Evolutionary conservation across 2,888 invertebrate genomes (phyloP), one percentile per base, ranked within the genome.

Genomic region (Stomorhina lunata): DNA sequence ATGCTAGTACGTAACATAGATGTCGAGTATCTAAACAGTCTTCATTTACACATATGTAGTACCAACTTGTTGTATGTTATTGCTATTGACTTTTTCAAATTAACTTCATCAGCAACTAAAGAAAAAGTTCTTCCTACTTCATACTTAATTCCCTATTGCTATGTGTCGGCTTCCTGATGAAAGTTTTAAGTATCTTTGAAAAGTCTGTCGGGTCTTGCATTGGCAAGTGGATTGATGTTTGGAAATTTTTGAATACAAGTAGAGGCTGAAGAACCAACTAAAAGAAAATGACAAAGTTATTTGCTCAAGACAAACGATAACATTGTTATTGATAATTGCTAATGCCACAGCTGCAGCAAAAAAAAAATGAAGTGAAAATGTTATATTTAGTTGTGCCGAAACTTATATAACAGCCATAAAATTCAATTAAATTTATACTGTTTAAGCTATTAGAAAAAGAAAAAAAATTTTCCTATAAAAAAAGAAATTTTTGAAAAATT

Each of bases 51-150:
- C 32, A 6, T 9, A 22, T 3, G 29, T 17, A 53, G 53, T 43
- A 34, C 27, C 43, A 17, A 34, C 59, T 48, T 32, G 22, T 32
- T 55, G 15, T 29, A 34, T n/a, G n/a, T 7, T 59, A 66, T 37
- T 4, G 1, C 65, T 79, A 71, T 69, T 78, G 81, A 65, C 75
- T 71, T 69, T 82, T 69, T 53, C 15, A 79, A 82, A 75, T 79
- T 82, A 79, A 79, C 79, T 82, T 79, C 65, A 79, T 82, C 79
- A 71, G 57, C 66, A 75, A 27, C 50, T n/a, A 75, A 68, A 72
- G 59, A 37, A 71, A 81, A 81, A 45, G 57, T 72, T 59, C 27
- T 53, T 32, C 29, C 17, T 4, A 20, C 25, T 29, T 63, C 22
- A 29, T 5, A 34, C 17, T 34, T 22, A 6, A 7, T 40, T 40